These are phyloP conservation scores for Protonibea diacanthus DNA, from an alignment of 2,797 vertebrate genomes.

Conservation along the genomic window DNA sequence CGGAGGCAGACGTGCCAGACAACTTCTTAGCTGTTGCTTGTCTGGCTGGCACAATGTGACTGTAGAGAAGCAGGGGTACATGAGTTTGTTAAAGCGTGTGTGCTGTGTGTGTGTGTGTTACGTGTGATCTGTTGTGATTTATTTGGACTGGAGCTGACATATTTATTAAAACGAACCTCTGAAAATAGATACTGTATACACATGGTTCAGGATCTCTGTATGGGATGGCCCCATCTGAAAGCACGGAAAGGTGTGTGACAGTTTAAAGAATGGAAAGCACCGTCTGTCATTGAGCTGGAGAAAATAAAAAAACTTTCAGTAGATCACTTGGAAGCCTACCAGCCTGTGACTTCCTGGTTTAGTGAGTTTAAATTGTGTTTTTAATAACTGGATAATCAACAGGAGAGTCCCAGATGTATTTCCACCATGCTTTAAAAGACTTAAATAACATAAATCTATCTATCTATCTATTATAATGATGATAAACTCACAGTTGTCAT, in stretches of 20 bases:
- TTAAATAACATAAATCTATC: background rate
- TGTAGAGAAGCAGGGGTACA: constrained; percentile 29
- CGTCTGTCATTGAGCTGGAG: constrained; percentile 3
- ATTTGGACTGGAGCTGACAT: constrained; percentile 26
- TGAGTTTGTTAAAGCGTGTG: constrained; percentile 24
- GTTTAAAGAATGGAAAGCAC: constrained; percentile 2
- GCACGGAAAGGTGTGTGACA: background rate
- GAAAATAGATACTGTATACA: constrained; percentile 23
- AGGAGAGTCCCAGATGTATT: background rate
- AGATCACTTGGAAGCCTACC: background rate
- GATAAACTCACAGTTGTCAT: background rate
- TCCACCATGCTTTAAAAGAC: background rate
- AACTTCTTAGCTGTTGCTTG: constrained; percentile 58
- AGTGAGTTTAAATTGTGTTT: background rate
- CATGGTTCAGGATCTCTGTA: constrained; percentile 4
- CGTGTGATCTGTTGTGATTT: constrained; percentile 40
- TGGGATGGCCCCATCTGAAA: constrained; percentile 19
- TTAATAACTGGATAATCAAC: background rate
- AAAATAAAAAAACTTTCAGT: background rate
- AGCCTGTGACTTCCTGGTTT: background rate
- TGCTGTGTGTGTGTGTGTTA: constrained; percentile 18
- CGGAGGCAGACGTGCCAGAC: constrained; percentile 56
- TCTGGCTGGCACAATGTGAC: constrained; percentile 54
- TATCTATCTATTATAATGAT: background rate
- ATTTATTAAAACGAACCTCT: constrained; percentile 39